Base-by-base conservation (phyloP, 1,140 invertebrate genomes). In the Anastrepha obliqua region DNA sequence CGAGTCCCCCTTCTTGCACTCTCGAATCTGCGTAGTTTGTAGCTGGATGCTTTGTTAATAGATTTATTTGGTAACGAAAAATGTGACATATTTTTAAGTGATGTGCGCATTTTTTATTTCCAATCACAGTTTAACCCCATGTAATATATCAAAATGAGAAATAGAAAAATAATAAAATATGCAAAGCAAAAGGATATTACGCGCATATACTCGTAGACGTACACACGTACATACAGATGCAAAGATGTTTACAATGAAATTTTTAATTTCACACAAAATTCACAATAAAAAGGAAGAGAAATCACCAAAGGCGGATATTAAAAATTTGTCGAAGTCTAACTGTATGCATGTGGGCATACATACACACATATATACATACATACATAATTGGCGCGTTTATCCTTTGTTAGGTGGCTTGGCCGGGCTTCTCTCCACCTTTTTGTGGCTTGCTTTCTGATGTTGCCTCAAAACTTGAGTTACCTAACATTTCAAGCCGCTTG, bases 41-140 rank as follows among this genome's bases (percentile, higher is more conserved):
- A 47, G 47, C 47, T 81, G 47, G 51, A 55, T 55, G 74, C 42
- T 81, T 58, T 81, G 51, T 81, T 47, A 81, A 81, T 81, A 81
- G 47, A 81, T 6, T 13, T 47, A 74, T 47, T 74, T 74, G 70
- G 7, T 47, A 58, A 85, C n/a, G 59, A 44, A 87, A 87, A 87
- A 67, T 87, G 62, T 67, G 86, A 55, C 86, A 87, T 67, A 87
- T 55, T 87, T 67, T 87, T 44, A 51, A 87, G 86, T 87, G 64
- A 29, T 87, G 29, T 3, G 59, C 29, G 47, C 29, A 29, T 29
- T 81, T 51, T 55, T 81, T 81, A 81, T 47, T 55, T 20, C n/a
- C 20, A 81, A 81, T 81, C 74, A 81, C 17, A 7, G n/a, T 29
- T 81, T 55, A 81, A 81, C n/a, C n/a, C n/a, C n/a, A 2, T 5